A percentile compares a stretch with the other conserved stretches of the same genome.
Evolutionary conservation across 2,888 invertebrate genomes (phyloP).

Genomic region (Xanthia icteritia): DNA sequence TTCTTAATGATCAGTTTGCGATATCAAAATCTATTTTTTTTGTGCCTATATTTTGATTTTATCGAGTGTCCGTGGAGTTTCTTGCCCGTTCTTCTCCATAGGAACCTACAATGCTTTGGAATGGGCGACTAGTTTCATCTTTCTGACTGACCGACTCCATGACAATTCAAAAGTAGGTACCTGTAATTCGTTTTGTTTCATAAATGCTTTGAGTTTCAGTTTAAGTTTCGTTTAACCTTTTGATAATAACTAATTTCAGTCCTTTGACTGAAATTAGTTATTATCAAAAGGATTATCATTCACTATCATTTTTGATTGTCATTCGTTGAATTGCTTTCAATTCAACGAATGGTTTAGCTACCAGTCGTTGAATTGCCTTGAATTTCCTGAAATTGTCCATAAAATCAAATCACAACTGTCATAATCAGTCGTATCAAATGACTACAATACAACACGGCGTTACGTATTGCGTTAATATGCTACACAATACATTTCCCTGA

Average conservation of each 20-base stretch:
- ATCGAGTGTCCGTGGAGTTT: neutral
- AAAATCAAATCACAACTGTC: neutral
- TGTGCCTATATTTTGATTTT: neutral
- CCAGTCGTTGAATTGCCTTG: too few species aligned
- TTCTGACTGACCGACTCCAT: neutral
- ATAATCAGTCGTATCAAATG: neutral
- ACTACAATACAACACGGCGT: too few species aligned
- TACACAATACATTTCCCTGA: neutral
- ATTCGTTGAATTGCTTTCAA: too few species aligned
- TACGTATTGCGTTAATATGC: neutral
- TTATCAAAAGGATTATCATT: too few species aligned
- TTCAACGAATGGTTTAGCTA: neutral
- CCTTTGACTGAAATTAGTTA: too few species aligned
- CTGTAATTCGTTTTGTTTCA: neutral
- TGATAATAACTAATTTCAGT: neutral
- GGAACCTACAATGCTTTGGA: neutral
- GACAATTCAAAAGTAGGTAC: neutral
- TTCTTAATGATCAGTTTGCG: constrained; percentile 21
- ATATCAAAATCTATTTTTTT: neutral
- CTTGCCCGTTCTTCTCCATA: neutral
- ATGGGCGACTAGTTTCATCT: neutral
- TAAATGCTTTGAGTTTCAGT: neutral
- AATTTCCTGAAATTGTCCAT: neutral
- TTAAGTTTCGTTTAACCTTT: neutral
- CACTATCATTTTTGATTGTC: too few species aligned